Conservation (phyloP, 1,140 invertebrate species). For the Drosophila novamexicana region DNA sequence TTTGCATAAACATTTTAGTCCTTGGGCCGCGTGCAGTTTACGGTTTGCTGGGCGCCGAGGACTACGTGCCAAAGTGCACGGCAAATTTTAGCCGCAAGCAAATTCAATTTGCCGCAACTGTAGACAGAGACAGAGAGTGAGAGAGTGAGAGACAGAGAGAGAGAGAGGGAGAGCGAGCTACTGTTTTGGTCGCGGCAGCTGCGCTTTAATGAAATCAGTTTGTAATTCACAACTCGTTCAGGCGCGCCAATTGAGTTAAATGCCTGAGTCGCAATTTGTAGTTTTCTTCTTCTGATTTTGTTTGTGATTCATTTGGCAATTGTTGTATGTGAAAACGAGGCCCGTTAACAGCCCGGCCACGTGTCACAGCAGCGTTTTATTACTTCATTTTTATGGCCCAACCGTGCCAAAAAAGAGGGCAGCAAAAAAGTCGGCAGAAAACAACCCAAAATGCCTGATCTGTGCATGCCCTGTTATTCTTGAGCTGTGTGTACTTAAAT, state of each 20-base stretch:
- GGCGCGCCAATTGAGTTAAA: conserved; percentile 40
- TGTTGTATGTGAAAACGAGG: not conserved
- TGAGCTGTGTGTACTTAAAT: no score
- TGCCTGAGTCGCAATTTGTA: not conserved
- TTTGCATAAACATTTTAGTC: conserved; percentile 69
- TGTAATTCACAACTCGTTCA: conserved; percentile 48
- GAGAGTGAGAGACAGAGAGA: not conserved
- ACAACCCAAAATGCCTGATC: not conserved
- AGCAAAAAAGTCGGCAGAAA: not conserved
- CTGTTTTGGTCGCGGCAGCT: conserved; percentile 3
- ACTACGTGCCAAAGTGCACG: conserved; percentile 73
- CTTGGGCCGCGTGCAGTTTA: conserved; percentile 11
- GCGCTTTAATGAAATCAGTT: conserved; percentile 25
- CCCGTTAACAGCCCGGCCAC: conserved; percentile 26
- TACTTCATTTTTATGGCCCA: conserved; percentile 32
- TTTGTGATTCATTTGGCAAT: conserved; percentile 18
- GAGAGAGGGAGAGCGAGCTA: not conserved
- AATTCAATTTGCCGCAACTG: conserved; percentile 70
- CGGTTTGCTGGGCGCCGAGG: conserved; percentile 10
- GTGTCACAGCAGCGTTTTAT: conserved; percentile 36
- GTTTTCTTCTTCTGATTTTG: not conserved
- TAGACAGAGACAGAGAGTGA: not conserved
- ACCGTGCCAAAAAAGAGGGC: conserved; percentile 3
- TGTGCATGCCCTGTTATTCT: not conserved
- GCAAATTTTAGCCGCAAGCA: conserved; percentile 46